phyloP scores from a whole-genome alignment of 2,113 vertebrate species.

The Anarrhichthys ocellatus region DNA sequence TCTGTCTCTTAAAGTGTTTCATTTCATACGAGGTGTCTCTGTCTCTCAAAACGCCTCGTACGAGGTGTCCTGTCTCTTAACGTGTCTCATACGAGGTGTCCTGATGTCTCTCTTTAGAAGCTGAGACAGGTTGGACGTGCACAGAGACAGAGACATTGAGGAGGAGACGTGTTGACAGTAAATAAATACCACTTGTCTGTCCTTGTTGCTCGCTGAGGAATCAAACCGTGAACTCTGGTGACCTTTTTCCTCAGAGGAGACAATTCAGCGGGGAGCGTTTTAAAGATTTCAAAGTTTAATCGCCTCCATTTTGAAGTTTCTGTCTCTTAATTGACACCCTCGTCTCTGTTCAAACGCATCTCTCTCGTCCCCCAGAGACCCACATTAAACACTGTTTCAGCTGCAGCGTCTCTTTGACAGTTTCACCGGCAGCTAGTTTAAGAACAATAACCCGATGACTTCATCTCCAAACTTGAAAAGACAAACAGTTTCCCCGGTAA shows the following conservation, averaged over 20 bases:
- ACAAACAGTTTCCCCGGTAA: neutral
- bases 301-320: constrained; percentile 65
- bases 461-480: constrained; percentile 43
- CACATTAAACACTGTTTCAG: constrained; percentile 39
- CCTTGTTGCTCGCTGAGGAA: constrained; percentile 9
- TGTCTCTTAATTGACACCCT: constrained; percentile 66
- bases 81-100: neutral
- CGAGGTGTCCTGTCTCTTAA: neutral
- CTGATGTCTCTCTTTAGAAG: too few relatives aligned
- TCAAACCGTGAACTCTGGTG: constrained; percentile 20
- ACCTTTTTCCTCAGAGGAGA: constrained; percentile 46
- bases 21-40: too few relatives aligned
- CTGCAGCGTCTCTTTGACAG: constrained; percentile 37
- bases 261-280: constrained; percentile 74
- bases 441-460: constrained; percentile 47
- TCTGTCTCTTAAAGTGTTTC: too few relatives aligned
- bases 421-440: constrained; percentile 35
- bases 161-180: constrained; percentile 54
- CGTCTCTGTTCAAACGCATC: constrained; percentile 48
- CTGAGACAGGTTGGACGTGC: constrained; percentile 30
- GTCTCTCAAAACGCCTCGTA: too few relatives aligned
- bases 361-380: constrained; percentile 53
- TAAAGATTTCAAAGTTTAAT: constrained; percentile 78
- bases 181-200: constrained; percentile 65
- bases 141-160: neutral